phyloP scores from a whole-genome alignment of 2,113 vertebrate species.

The Coryphaenoides rupestris region DNA sequence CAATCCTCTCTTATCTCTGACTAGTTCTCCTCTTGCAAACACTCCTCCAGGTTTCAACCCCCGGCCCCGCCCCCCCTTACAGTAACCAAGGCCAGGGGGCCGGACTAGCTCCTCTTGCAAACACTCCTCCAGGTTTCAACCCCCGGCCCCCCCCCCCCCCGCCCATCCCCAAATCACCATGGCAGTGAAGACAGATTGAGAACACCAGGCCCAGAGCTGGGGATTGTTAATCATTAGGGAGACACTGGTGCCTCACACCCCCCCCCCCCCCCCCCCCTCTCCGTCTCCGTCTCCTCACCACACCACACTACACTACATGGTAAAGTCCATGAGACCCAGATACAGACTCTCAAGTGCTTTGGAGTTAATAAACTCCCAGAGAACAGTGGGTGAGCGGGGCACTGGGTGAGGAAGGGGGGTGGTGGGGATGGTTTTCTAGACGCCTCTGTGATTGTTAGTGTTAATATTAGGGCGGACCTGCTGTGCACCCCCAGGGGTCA shows the following conservation, averaged over 20 bases:
- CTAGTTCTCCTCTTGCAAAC: slow-evolving; percentile 15
- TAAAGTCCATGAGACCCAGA: no score
- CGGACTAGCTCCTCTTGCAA: slow-evolving; percentile 14
- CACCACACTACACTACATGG: no score
- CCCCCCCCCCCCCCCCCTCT: slow-evolving; percentile 48
- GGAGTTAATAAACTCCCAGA: slow-evolving; percentile 45
- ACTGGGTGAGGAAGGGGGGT: slow-evolving; percentile 12
- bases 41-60: neutral
- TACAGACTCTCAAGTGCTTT: slow-evolving; percentile 15
- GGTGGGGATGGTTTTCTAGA: slow-evolving; percentile 35
- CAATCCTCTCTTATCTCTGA: slow-evolving; percentile 35
- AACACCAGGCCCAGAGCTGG: slow-evolving; percentile 12
- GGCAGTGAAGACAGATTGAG: slow-evolving; percentile 45
- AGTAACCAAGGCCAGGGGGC: slow-evolving; percentile 20
- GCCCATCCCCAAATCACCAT: slow-evolving; percentile 29
- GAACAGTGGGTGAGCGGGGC: neutral
- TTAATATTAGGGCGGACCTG: slow-evolving; percentile 23
- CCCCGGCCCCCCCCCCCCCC: neutral
- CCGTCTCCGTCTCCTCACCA: slow-evolving; percentile 31
- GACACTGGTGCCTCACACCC: slow-evolving; percentile 35
- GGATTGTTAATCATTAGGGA: slow-evolving; percentile 47
- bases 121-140: slow-evolving; percentile 6
- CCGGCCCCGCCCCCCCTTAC: neutral
- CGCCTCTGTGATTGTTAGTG: slow-evolving; percentile 27
- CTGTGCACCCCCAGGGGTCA: slow-evolving; percentile 23